A percentile compares a stretch with the other conserved stretches of the same genome.
phyloP scores from a whole-genome alignment of 2,797 vertebrate genomes.

The Poeciliopsis presidionis region DNA sequence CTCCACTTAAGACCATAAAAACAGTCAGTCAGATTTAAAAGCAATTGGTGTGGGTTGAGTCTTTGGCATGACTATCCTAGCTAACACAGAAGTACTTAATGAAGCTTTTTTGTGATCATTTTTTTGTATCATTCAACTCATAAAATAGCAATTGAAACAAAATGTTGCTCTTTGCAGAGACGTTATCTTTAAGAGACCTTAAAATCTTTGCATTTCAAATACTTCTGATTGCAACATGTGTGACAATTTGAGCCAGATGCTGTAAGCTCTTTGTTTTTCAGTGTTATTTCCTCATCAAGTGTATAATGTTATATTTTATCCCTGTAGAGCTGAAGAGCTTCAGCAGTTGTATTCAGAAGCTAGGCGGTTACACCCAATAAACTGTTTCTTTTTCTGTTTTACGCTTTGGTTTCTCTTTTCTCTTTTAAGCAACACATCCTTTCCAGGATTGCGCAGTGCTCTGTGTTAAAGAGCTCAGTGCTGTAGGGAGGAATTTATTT shows the following conservation, averaged over 20 bases:
- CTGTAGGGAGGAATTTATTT: conserved; percentile 1
- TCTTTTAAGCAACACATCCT: conserved; percentile 1
- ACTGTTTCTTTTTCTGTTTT: conserved; percentile 14
- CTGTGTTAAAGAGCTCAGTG: neutral
- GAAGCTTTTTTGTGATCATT: neutral
- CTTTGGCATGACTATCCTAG: neutral
- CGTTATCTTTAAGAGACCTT: neutral
- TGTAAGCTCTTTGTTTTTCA: neutral
- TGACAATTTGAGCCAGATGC: neutral
- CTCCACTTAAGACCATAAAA: neutral
- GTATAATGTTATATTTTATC: neutral
- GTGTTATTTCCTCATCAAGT: neutral
- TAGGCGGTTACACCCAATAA: neutral
- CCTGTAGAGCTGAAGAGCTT: neutral
- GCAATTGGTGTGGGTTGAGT: neutral
- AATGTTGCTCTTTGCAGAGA: neutral
- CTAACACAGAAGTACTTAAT: neutral
- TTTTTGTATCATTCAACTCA: neutral
- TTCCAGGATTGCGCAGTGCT: conserved; percentile 5
- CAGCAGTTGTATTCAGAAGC: neutral
- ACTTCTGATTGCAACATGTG: neutral
- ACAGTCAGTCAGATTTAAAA: neutral
- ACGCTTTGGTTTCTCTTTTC: neutral
- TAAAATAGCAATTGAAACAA: neutral
- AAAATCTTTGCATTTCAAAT: neutral